phyloP scores from a whole-genome alignment of 1,140 invertebrate genomes.

The Dreissena rostriformis region DNA sequence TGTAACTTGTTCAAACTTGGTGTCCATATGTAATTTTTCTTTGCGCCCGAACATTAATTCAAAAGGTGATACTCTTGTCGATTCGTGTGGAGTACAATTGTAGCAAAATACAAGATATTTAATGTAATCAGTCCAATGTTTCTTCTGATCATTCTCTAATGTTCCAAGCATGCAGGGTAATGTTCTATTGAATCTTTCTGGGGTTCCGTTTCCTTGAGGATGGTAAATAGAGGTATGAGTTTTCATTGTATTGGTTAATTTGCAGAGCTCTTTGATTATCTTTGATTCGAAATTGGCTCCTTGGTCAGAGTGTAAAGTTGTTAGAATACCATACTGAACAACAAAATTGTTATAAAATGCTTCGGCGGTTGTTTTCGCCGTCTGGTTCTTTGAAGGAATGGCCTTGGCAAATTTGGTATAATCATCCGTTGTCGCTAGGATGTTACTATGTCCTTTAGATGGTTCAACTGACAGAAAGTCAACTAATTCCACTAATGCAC shows the following conservation, averaged over 20 bases:
- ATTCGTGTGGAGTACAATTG: conserved; percentile 57
- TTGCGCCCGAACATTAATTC: conserved; percentile 53
- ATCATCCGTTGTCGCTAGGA: conserved; percentile 54
- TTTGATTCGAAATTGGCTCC: conserved; percentile 44
- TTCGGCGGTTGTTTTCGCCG: conserved; percentile 48
- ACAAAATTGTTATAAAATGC: conserved; percentile 46
- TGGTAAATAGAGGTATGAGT: conserved; percentile 28
- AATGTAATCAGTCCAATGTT: conserved; percentile 55
- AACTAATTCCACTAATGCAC: no score
- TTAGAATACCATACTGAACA: conserved; percentile 49
- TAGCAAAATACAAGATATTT: conserved; percentile 52
- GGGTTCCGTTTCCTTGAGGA: conserved; percentile 12
- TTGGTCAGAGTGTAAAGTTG: conserved; percentile 47
- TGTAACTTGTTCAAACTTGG: conserved; percentile 24
- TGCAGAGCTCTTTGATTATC: conserved; percentile 50
- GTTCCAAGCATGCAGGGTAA: conserved; percentile 51
- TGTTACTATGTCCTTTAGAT: conserved; percentile 33
- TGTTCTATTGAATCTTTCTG: conserved; percentile 54
- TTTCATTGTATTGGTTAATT: conserved; percentile 43
- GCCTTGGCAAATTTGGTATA: conserved; percentile 56
- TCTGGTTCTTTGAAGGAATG: conserved; percentile 54
- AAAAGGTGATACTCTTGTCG: conserved; percentile 46
- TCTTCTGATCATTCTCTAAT: conserved; percentile 44
- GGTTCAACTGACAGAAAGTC: conserved; percentile 40
- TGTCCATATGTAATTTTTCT: conserved; percentile 44